A percentile compares a stretch with the other conserved stretches of the same genome.
Evolutionary conservation across 2,888 invertebrate genomes (phyloP).

Genomic region (Odontocerum albicorne): DNA sequence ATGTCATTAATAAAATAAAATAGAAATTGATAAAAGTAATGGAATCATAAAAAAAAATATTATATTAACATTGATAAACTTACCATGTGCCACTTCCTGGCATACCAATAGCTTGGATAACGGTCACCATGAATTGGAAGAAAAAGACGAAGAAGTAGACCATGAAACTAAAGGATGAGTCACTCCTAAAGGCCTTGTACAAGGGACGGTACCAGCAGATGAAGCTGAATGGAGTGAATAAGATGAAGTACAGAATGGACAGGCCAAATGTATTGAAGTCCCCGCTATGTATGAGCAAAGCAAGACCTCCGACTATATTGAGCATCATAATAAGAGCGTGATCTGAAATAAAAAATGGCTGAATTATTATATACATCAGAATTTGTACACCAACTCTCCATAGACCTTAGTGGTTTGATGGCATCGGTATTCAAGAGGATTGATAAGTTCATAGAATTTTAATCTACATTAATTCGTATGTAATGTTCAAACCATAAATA

Average conservation of each 20-base stretch:
- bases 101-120: slow-evolving; percentile 88
- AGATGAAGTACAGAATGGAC: slow-evolving; percentile 82
- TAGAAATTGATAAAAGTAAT: too few relatives aligned
- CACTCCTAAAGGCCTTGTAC: slow-evolving; percentile 98
- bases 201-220: slow-evolving; percentile 99
- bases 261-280: slow-evolving; percentile 80
- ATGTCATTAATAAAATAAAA: too few relatives aligned
- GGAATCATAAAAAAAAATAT: too few relatives aligned
- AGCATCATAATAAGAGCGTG: slow-evolving; percentile 83
- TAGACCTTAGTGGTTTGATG: too few relatives aligned
- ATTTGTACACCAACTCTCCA: too few relatives aligned
- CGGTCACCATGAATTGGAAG: slow-evolving; percentile 88
- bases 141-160: slow-evolving; percentile 99
- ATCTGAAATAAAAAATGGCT: slow-evolving; percentile 66
- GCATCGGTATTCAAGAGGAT: too few relatives aligned
- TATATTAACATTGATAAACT: too few relatives aligned
- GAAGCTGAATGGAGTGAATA: slow-evolving; percentile 97
- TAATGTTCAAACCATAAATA: too few relatives aligned
- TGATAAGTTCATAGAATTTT: too few relatives aligned
- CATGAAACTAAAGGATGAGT: slow-evolving; percentile 99
- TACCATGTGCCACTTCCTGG: slow-evolving; percentile 85
- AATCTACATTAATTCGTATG: too few relatives aligned
- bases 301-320: slow-evolving; percentile 85
- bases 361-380: too few relatives aligned
- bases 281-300: slow-evolving; percentile 65